These are phyloP conservation scores for Nerophis ophidion DNA, from an alignment of 2,113 vertebrate genomes.

Conservation along the genomic window DNA sequence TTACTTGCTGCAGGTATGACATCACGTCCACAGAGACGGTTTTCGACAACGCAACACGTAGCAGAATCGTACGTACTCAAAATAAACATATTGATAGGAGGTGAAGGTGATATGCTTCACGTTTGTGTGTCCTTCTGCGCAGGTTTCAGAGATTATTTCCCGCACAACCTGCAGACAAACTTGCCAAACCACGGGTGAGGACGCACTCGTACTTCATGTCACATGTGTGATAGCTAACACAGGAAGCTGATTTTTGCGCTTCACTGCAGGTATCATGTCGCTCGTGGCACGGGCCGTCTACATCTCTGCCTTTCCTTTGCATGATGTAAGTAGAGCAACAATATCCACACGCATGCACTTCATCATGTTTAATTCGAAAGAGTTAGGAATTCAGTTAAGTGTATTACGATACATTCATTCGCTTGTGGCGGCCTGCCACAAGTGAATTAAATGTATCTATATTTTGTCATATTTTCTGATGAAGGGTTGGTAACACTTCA, in stretches of 20 bases:
- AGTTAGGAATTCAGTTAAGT: too few relatives aligned
- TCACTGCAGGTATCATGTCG: slow-evolving; percentile 80
- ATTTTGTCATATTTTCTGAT: too few relatives aligned
- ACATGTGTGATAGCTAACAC: background rate
- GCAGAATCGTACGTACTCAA: slow-evolving; percentile 86
- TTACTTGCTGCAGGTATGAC: slow-evolving; percentile 77
- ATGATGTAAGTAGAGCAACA: slow-evolving; percentile 80
- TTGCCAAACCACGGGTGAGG: slow-evolving; percentile 90
- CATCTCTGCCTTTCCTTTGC: slow-evolving; percentile 89
- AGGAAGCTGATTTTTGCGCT: background rate
- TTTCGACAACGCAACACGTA: slow-evolving; percentile 90
- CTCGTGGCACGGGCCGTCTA: slow-evolving; percentile 90
- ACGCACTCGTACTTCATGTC: background rate
- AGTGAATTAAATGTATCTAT: too few relatives aligned
- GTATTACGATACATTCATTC: too few relatives aligned
- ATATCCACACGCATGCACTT: background rate
- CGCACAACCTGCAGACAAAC: slow-evolving; percentile 79
- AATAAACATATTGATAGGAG: background rate
- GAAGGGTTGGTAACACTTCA: too few relatives aligned
- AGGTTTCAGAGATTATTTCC: slow-evolving; percentile 94
- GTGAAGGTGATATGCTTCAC: slow-evolving; percentile 3
- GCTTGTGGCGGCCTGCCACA: too few relatives aligned
- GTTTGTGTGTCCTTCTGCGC: slow-evolving; percentile 28
- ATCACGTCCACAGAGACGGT: slow-evolving; percentile 86
- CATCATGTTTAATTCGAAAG: background rate